Evolutionary conservation across 2,797 vertebrate species (phyloP), one percentile per base, ranked within the genome.

Genomic region (Synanceia verrucosa): DNA sequence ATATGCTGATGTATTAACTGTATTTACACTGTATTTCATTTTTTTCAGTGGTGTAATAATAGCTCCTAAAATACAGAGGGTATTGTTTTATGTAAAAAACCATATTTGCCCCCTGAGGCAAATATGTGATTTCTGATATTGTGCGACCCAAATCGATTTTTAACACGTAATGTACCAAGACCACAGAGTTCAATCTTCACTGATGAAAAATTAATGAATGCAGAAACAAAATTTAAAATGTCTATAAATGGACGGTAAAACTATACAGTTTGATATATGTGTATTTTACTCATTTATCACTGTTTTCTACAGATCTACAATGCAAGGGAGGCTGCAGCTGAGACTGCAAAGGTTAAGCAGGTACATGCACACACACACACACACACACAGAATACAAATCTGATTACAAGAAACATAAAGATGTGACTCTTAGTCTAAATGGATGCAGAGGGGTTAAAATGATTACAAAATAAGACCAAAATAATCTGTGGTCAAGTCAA

Each of bases 271-370:
- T 37, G 23, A 9, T 14, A 36, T 2, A 1, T 43, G 24, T 12
- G 2, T 29, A 1, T 33, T 50, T 50, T 5, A 21, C 9, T 50
- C 5, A 43, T 50, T 23, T 65, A 21, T n/a, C 9, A 1, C 4
- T 31, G 3, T 63, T n/a, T 71, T 74, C 16, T n/a, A 13, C 79
- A 92, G 91, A 18, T 92, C 47, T 0, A 0, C 21, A 83, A 64
- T 36, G 53, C 61, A 1, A 78, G 4, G 65, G 57, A 58, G 52
- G 36, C 21, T 3, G 9, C 29, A 0, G 4, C 12, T 5, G 63
- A 2, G 10, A 70, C 58, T 3, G 10, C 2, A 48, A 75, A 80
- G n/a, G 29, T 28, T 0, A 82, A 79, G 57, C 23, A 73, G 79
- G 90, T 90, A 34, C 56, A 18, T 19, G 3, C 9, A 59, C 9